A percentile compares a stretch with the other conserved stretches of the same genome.
These are phyloP conservation scores for Apocrypta bakeri DNA, from an alignment of 1,140 invertebrate species.

Conservation along the genomic window DNA sequence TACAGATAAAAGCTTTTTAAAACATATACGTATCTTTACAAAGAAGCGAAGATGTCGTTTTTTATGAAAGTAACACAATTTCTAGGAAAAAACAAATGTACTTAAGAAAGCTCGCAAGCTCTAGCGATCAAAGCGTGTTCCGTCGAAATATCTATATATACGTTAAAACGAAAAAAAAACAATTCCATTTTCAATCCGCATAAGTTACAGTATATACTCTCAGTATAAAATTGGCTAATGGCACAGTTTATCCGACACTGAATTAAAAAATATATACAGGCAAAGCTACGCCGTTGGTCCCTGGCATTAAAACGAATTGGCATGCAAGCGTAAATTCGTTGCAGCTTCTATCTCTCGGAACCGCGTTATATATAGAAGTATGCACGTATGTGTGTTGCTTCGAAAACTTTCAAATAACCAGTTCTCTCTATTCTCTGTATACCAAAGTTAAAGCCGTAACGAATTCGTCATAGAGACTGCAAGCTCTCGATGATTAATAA, in stretches of 20 bases:
- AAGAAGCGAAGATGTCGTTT: neutral
- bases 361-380: neutral
- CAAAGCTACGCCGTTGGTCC: neutral
- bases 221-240: neutral
- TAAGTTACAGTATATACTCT: neutral
- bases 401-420: neutral
- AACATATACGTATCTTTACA: neutral
- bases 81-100: neutral
- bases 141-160: no score
- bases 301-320: neutral
- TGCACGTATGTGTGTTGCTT: neutral
- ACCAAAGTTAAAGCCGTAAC: neutral
- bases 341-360: neutral
- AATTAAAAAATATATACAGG: neutral
- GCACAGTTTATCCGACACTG: neutral
- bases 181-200: neutral
- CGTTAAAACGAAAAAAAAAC: no score
- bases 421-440: neutral
- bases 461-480: neutral
- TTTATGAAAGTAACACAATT: neutral
- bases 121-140: no score
- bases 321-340: slow-evolving; percentile 6
- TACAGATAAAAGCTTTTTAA: neutral
- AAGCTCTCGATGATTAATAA: slow-evolving; percentile 25
- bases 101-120: no score